A percentile compares a stretch with the other conserved stretches of the same genome.
Conservation (phyloP, 2,113 vertebrate species). For the Hyperopisus bebe region DNA sequence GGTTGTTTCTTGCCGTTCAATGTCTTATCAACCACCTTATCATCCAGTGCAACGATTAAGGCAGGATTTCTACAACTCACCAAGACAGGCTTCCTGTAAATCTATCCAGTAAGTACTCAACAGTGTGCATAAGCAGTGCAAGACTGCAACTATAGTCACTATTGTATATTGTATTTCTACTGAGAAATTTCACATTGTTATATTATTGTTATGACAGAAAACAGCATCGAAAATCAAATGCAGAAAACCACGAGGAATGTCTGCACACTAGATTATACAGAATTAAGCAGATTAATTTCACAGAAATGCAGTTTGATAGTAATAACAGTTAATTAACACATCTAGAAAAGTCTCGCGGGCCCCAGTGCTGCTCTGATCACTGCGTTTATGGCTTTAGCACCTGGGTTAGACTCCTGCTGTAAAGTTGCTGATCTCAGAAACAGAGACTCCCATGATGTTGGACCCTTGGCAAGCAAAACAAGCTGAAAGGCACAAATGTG, state of each 20-base stretch:
- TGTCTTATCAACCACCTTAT: not conserved
- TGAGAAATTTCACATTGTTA: not conserved
- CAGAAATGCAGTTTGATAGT: not conserved
- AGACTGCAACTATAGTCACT: not conserved
- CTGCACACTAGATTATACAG: not conserved
- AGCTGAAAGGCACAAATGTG: constrained; percentile 52
- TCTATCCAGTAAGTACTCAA: not conserved
- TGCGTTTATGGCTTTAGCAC: not conserved
- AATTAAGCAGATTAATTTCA: not conserved
- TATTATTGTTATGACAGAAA: not conserved
- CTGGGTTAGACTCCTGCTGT: not conserved
- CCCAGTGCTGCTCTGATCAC: not conserved
- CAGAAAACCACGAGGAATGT: not conserved
- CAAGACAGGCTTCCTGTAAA: not conserved
- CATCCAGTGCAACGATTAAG: not conserved
- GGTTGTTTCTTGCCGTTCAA: not conserved
- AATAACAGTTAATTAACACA: not conserved
- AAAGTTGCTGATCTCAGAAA: constrained; percentile 29
- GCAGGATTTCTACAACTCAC: not conserved
- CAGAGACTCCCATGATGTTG: constrained; percentile 68
- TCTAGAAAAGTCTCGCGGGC: not conserved
- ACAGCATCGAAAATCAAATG: not conserved
- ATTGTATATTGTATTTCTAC: not conserved
- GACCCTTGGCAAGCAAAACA: constrained; percentile 65
- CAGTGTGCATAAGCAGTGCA: not conserved